Base-by-base conservation (phyloP, 1,140 invertebrate species). In the Halictus rubicundus region DNA sequence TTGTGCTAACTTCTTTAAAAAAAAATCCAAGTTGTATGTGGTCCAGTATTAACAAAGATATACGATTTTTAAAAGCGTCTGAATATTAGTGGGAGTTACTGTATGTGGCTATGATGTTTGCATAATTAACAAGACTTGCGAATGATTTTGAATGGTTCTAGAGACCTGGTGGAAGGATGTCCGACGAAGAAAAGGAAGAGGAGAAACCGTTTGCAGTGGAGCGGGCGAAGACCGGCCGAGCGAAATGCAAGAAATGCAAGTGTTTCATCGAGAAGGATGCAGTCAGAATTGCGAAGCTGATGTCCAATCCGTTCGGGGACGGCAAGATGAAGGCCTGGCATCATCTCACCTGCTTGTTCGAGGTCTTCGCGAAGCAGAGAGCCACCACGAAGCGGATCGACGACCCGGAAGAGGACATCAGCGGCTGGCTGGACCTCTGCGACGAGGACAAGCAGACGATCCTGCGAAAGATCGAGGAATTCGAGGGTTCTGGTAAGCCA, bases 241-340 rank as follows among this genome's bases (percentile, higher is more conserved):
- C 97, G 0, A 95, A 95, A n/a, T 98, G 97, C 89, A 98, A 98
- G 89, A 96, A 96, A 90, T 98, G 97, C 90, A 98, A 98, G 93
- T 92, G 95, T 70, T 96, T 96, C 85, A 96, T 97, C 87, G 94
- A 95, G 7, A 95, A 96, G 89, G 96, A 95, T 32, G 92, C 94
- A 59, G 85, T 97, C 52, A 93, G 97, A 72, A 94, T 98, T 25
- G 97, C 95, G 0, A 96, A 97, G 93, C 87, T 97, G 32, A 94
- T 95, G 7, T 87, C 95, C 0, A 98, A 97, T 93, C 96, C 96
- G 2, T 98, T 98, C 89, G 95, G 95, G 23, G 96, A 96, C n/a
- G 96, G 96, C 10, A 96, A 96, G 83, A 97, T 98, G 97, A 98
- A 97, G 89, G 94, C 94, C 71, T 98, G 97, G 96, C 95, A 96